These are phyloP conservation scores for Smutsia temminckii DNA, from an alignment of 2,797 vertebrate genomes.

Conservation along the genomic window DNA sequence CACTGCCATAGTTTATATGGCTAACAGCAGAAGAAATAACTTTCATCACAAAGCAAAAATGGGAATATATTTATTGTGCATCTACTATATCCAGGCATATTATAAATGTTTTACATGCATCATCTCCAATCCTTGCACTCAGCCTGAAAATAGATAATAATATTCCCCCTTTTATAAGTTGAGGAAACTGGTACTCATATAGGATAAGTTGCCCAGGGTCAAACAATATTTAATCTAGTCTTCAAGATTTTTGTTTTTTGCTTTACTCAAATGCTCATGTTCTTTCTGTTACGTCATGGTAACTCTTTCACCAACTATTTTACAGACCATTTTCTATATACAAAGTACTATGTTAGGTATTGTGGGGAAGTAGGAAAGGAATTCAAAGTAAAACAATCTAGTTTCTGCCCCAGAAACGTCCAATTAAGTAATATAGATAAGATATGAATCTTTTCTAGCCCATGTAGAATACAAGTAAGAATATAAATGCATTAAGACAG, in stretches of 20 bases:
- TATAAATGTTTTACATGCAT: not conserved
- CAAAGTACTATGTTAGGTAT: not conserved
- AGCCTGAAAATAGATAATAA: not conserved
- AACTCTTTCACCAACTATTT: not conserved
- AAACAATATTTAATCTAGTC: not conserved
- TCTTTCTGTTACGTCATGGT: not conserved
- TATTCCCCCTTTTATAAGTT: not conserved
- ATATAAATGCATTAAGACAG: not conserved
- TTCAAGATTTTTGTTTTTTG: not conserved
- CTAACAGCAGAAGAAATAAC: not conserved
- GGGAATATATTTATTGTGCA: conserved; percentile 36
- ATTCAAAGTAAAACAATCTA: not conserved
- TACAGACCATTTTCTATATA: not conserved
- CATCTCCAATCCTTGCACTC: not conserved
- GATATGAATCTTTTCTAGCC: not conserved
- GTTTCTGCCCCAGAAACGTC: not conserved
- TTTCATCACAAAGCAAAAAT: not conserved
- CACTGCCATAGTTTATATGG: not conserved
- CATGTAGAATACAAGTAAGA: not conserved
- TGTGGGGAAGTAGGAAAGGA: not conserved
- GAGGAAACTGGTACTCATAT: not conserved
- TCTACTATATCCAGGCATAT: not conserved
- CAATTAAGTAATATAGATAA: not conserved
- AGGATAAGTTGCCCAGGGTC: not conserved
- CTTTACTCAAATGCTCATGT: not conserved